Percentiles rank a stretch among this genome's conserved stretches.
Conservation (phyloP, 1,140 invertebrate species). For the Drosophila serrata region DNA sequence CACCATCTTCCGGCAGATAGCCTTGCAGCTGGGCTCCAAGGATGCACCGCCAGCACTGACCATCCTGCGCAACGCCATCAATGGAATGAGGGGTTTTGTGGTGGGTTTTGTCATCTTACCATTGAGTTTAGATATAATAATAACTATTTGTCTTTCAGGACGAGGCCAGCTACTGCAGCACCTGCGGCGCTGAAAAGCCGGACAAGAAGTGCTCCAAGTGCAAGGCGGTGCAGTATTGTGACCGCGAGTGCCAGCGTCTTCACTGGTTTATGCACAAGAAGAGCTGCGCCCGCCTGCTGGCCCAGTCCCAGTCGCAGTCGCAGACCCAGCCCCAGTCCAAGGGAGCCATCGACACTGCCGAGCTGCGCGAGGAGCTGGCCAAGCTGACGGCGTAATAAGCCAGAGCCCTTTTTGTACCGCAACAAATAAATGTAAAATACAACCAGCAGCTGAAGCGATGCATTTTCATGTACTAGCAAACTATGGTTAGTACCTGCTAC, state of each 20-base stretch:
- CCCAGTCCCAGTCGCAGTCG: conserved; percentile 46
- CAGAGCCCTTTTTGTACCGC: conserved; percentile 24
- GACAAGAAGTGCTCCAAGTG: conserved; percentile 98
- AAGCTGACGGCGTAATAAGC: conserved; percentile 64
- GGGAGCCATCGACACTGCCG: conserved; percentile 66
- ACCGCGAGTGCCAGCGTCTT: conserved; percentile 96
- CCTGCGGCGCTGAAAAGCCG: conserved; percentile 95
- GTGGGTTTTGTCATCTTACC: conserved; percentile 25
- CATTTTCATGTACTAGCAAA: conserved; percentile 32
- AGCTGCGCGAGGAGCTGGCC: conserved; percentile 73
- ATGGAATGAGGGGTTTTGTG: conserved; percentile 93
- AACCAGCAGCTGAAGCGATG: conserved; percentile 23
- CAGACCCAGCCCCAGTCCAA: conserved; percentile 39
- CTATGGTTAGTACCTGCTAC: conserved; percentile 15
- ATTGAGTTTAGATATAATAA: neutral
- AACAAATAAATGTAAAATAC: conserved; percentile 40
- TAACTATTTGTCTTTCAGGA: conserved; percentile 85
- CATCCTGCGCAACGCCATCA: conserved; percentile 94
- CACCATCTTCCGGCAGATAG: conserved; percentile 94
- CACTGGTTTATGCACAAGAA: conserved; percentile 99
- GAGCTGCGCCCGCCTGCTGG: conserved; percentile 88
- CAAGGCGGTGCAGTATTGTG: conserved; percentile 97
- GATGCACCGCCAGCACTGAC: conserved; percentile 89
- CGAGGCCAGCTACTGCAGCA: conserved; percentile 91
- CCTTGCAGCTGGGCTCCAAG: conserved; percentile 89